These are phyloP conservation scores for Philantomba maxwellii DNA, from an alignment of 2,113 vertebrate species.

Conservation along the genomic window DNA sequence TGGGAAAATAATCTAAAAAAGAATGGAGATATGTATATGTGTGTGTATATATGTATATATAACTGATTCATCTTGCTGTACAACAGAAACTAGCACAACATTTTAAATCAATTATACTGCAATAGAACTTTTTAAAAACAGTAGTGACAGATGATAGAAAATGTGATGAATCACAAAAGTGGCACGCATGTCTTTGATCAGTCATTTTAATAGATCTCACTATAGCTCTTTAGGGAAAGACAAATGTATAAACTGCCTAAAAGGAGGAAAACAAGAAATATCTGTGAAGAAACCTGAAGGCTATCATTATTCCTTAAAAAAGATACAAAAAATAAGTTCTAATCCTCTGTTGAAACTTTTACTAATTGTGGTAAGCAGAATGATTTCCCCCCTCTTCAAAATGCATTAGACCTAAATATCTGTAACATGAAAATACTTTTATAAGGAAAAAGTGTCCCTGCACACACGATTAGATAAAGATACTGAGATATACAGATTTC, in stretches of 20 bases:
- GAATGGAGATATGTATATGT: not conserved
- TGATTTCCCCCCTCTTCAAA: not conserved
- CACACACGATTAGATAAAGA: not conserved
- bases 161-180: not conserved
- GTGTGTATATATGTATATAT: not conserved
- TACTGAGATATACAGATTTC: not conserved
- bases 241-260: not conserved
- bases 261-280: not conserved
- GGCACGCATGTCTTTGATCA: not conserved
- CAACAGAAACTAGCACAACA: not conserved
- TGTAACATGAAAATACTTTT: not conserved
- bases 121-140: not conserved
- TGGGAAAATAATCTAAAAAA: not conserved
- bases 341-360: not conserved
- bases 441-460: not conserved
- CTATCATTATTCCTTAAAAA: not conserved
- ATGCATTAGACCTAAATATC: not conserved
- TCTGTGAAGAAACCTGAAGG: not conserved
- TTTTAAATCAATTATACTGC: not conserved
- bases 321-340: not conserved
- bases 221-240: not conserved
- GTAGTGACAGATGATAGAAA: not conserved
- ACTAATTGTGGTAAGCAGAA: not conserved
- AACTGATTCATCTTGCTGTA: not conserved
- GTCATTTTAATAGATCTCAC: not conserved